phyloP scores from a whole-genome alignment of 1,140 invertebrate species.

The Drosophila kepulauana region DNA sequence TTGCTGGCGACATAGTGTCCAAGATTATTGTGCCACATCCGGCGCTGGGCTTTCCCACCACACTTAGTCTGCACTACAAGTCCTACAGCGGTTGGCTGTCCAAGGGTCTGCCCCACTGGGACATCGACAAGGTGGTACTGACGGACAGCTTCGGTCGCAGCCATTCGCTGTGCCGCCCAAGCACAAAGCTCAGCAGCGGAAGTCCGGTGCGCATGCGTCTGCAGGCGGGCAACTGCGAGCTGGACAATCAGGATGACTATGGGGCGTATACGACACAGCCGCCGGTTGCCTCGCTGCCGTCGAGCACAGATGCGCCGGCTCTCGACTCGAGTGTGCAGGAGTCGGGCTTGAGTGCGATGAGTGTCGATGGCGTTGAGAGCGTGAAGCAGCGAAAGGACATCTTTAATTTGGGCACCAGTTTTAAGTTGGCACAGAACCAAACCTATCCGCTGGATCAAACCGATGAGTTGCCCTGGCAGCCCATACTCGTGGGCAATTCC shows the following conservation, averaged over 20 bases:
- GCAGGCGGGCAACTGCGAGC: conserved; percentile 91
- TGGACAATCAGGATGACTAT: conserved; percentile 85
- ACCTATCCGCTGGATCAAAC: conserved; percentile 70
- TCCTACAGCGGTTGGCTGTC: conserved; percentile 96
- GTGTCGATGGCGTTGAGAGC: conserved; percentile 71
- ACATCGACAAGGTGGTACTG: conserved; percentile 92
- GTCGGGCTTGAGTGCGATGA: conserved; percentile 45
- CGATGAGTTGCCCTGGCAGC: conserved; percentile 85
- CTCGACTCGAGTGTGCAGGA: conserved; percentile 74
- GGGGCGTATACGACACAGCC: conserved; percentile 68
- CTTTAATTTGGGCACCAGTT: conserved; percentile 79
- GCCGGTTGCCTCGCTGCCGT: conserved; percentile 36
- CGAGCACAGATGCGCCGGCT: conserved; percentile 27
- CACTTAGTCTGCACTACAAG: conserved; percentile 92
- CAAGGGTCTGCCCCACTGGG: conserved; percentile 92
- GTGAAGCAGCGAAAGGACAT: conserved; percentile 79
- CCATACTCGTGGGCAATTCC: conserved; percentile 85
- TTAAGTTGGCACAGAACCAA: conserved; percentile 73
- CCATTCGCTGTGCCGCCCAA: conserved; percentile 92
- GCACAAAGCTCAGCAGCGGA: conserved; percentile 90
- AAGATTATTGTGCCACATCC: conserved; percentile 95
- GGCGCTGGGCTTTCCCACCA: conserved; percentile 89
- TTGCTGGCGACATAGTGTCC: conserved; percentile 89
- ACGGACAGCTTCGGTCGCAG: conserved; percentile 94
- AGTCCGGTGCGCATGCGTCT: conserved; percentile 90